Base-by-base conservation (phyloP, 2,113 vertebrate genomes). In the Platycercus adscitus region DNA sequence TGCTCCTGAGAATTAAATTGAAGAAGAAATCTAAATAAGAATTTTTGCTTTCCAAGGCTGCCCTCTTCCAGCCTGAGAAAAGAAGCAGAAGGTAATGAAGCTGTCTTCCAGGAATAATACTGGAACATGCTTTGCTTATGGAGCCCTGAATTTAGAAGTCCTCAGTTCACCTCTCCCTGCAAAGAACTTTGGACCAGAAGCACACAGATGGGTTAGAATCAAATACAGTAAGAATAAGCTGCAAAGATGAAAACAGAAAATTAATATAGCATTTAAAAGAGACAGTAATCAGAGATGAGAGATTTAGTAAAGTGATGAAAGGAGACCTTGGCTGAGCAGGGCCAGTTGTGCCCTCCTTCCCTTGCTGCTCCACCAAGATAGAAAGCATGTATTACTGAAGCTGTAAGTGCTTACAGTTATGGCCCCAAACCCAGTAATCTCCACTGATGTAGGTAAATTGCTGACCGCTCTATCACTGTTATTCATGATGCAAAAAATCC, bases 391-490 rank as follows among this genome's bases (percentile, higher is more conserved):
- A 58, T 70, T 86, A 89, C 69, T 79, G 65, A 72, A 65, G 52
- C 31, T 1, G 2, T 86, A 58, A 85, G 17, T 64, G 13, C 77
- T 81, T 84, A 87, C 79, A 89, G 37, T 89, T 88, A 92, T 29
- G 35, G 53, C 60, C 81, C 37, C 81, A 94, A 79, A 69, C 64
- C 80, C 64, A 69, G 63, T 60, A 89, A 61, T 87, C 37, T 86
- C 80, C 66, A 53, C 58, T 78, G 92, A 81, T 79, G 61, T 66
- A 73, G 68, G 86, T 91, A 94, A 95, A 73, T 96, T 81, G 86
- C 84, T 92, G 91, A 76, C 82, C 88, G 44, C 56, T 95, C 88
- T 91, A 93, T 94, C 91, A 81, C 91, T 85, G 88, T 84, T 95
- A 88, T 92, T 87, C 55, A 87, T 0, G 26, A 94, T 70, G 79